phyloP scores from a whole-genome alignment of 2,113 vertebrate species.

The Cyphomyrus plagiostoma region DNA sequence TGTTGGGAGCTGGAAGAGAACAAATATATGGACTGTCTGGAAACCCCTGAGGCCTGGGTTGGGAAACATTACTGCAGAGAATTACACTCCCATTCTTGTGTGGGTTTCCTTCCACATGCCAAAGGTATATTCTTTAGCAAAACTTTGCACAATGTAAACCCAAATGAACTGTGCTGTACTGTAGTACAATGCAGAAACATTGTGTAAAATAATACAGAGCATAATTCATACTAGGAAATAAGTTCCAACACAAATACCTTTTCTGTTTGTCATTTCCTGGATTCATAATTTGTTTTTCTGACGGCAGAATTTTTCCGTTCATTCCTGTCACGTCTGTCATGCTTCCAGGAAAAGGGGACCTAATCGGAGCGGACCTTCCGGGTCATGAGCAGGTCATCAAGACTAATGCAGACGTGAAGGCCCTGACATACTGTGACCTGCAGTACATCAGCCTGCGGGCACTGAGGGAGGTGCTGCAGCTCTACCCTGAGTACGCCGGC shows the following conservation, averaged over 20 bases:
- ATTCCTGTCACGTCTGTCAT: not conserved
- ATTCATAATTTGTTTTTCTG: not conserved
- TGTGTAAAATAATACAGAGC: not conserved
- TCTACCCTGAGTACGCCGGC: slow-evolving; percentile 85
- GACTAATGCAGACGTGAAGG: slow-evolving; percentile 88
- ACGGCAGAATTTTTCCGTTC: not conserved
- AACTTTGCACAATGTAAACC: not conserved
- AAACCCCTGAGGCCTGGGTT: not conserved
- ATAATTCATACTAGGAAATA: not conserved
- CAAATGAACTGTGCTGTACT: not conserved
- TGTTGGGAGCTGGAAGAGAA: not conserved
- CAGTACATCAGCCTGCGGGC: slow-evolving; percentile 81
- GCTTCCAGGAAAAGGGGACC: slow-evolving; percentile 82
- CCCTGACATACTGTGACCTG: slow-evolving; percentile 89
- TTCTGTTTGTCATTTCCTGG: not conserved
- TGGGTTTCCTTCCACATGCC: not conserved
- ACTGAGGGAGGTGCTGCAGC: slow-evolving; percentile 79
- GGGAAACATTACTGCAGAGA: not conserved
- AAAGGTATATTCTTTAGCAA: not conserved
- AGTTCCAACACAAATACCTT: not conserved
- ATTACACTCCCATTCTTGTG: not conserved
- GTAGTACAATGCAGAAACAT: not conserved
- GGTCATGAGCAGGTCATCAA: slow-evolving; percentile 78
- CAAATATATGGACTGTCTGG: not conserved
- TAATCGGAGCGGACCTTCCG: slow-evolving; percentile 86